Base-by-base conservation (phyloP, 2,888 invertebrate species). In the Cryptophagus acutangulus region DNA sequence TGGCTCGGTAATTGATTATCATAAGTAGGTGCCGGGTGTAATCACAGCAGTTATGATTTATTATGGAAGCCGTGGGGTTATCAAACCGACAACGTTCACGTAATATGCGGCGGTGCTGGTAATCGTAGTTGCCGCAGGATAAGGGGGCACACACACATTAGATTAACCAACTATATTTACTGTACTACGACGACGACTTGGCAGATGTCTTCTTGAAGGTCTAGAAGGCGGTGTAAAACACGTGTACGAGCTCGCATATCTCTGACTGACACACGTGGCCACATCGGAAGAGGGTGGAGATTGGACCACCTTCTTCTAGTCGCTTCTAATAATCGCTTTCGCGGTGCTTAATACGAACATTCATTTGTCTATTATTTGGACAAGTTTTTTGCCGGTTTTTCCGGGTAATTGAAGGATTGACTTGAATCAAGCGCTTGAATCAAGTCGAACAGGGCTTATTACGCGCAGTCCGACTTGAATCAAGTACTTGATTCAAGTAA, bases 281-380 rank as follows among this genome's bases (percentile, higher is more conserved):
- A 31, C 26, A 37, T 37, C 33, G 41, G 41, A 36, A 41, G 41
- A 26, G 41, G 41, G 41, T 41, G 41, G 36, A 29, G n/a, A 33
- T 33, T 37, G 37, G 36, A 36, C 41, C 26, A 16, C 41, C 41
- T 41, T 37, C 41, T 36, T 36, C 33, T n/a, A n/a, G n/a, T n/a
- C n/a, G n/a, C n/a, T n/a, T n/a, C n/a, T n/a, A n/a, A n/a, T n/a
- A n/a, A n/a, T n/a, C n/a, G n/a, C n/a, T n/a, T n/a, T n/a, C n/a
- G n/a, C n/a, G n/a, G n/a, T n/a, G n/a, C n/a, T n/a, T n/a, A n/a
- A n/a, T n/a, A n/a, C n/a, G n/a, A n/a, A n/a, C n/a, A n/a, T n/a
- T n/a, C n/a, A n/a, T n/a, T n/a, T n/a, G n/a, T n/a, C n/a, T n/a
- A n/a, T n/a, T n/a, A n/a, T n/a, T n/a, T n/a, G n/a, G n/a, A n/a